These are phyloP conservation scores for Xyliphius kryptos DNA, from an alignment of 2,113 vertebrate genomes.

Conservation along the genomic window DNA sequence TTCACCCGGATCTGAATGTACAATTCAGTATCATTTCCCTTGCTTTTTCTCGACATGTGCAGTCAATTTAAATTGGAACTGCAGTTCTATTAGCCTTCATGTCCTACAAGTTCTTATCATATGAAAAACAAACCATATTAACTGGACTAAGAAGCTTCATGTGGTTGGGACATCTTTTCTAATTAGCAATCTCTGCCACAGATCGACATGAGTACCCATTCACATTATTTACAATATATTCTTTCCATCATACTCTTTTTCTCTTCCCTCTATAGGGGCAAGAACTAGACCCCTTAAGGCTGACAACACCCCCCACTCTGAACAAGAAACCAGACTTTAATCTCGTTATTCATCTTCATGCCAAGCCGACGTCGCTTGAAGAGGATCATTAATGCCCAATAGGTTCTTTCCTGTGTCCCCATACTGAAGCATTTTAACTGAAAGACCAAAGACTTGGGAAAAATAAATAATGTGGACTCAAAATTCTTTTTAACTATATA, in stretches of 20 bases:
- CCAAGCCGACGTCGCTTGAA: slow-evolving; percentile 47
- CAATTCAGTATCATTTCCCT: no score
- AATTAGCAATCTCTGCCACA: no score
- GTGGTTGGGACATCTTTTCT: no score
- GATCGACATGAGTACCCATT: no score
- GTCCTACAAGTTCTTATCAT: slow-evolving; percentile 13
- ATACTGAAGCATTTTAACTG: slow-evolving; percentile 56
- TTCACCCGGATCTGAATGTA: slow-evolving; percentile 26
- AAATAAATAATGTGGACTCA: slow-evolving; percentile 29
- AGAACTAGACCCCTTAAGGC: no score
- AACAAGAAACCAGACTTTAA: slow-evolving; percentile 39
- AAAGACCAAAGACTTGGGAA: slow-evolving; percentile 20
- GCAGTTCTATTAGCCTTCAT: slow-evolving; percentile 10
- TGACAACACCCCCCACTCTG: not conserved
- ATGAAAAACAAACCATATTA: slow-evolving; percentile 13
- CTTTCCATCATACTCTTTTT: no score
- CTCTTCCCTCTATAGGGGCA: no score
- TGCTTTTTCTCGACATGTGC: not conserved
- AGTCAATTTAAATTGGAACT: slow-evolving; percentile 20
- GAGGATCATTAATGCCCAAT: slow-evolving; percentile 62
- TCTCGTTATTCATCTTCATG: slow-evolving; percentile 51
- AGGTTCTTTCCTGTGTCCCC: slow-evolving; percentile 56
- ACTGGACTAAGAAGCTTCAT: not conserved
- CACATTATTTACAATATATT: no score
- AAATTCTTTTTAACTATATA: no score